phyloP scores from a whole-genome alignment of 2,113 vertebrate genomes.

The Oncorhynchus kisutch region DNA sequence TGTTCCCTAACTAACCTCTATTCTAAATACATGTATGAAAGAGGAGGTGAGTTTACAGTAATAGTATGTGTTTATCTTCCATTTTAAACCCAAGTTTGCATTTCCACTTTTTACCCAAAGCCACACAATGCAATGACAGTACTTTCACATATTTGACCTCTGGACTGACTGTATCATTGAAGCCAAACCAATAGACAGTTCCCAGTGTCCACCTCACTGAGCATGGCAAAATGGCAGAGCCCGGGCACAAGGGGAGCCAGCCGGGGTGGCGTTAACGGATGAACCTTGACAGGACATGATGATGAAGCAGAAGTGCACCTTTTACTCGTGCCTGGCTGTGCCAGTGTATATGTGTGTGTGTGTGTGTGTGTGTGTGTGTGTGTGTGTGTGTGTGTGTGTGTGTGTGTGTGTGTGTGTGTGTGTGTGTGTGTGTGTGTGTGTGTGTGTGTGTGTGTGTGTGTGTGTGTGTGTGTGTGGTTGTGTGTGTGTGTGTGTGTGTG shows the following conservation, averaged over 20 bases:
- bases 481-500: neutral
- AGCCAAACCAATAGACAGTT: neutral
- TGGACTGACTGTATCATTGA: neutral
- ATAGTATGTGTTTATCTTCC: no score
- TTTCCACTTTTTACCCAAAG: no score
- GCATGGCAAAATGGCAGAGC: neutral
- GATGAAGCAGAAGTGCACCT: conserved; percentile 41
- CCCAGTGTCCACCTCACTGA: conserved; percentile 3
- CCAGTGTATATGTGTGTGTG: neutral
- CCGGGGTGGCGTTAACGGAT: conserved; percentile 26
- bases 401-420: conserved; percentile 6
- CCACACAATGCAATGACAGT: no score
- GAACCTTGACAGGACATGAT: conserved; percentile 42
- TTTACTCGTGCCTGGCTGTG: conserved; percentile 39
- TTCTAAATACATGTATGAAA: neutral
- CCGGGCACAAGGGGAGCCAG: conserved; percentile 9
- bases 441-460: neutral
- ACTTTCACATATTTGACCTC: neutral
- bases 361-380: neutral
- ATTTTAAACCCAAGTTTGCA: no score
- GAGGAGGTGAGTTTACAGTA: no score
- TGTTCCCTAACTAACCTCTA: conserved; percentile 40
- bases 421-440: conserved; percentile 5
- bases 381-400: conserved; percentile 8
- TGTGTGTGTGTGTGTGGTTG: neutral